Percentiles rank a stretch among this genome's conserved stretches.
Conservation (phyloP, 1,140 invertebrate species). For the Diprion similis region DNA sequence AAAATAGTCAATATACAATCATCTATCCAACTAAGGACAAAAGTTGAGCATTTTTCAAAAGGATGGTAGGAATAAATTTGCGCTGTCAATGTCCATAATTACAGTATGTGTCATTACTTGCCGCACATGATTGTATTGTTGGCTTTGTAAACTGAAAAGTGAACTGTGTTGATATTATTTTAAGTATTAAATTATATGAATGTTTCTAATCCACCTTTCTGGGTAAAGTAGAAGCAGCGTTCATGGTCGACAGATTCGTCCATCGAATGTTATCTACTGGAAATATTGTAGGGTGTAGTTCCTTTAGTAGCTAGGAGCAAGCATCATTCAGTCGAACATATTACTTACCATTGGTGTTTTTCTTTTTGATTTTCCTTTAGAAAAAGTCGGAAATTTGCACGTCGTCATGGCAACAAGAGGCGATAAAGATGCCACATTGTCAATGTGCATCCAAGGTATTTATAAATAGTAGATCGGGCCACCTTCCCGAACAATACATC, state of each 20-base stretch:
- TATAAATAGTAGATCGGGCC: conserved; percentile 7
- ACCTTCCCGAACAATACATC: neutral
- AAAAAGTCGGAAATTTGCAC: conserved; percentile 52
- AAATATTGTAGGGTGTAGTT: neutral
- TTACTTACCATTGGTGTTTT: neutral
- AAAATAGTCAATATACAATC: conserved; percentile 6
- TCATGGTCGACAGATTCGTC: neutral
- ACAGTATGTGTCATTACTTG: neutral
- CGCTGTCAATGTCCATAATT: too few relatives aligned
- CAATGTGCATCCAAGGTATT: conserved; percentile 29
- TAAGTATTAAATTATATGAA: neutral
- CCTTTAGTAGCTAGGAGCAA: neutral
- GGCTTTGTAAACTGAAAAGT: neutral
- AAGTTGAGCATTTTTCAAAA: neutral
- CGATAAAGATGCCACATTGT: conserved; percentile 40
- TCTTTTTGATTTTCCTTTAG: conserved; percentile 32
- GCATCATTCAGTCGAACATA: neutral
- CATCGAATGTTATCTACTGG: neutral
- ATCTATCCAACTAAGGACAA: neutral
- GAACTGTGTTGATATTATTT: neutral
- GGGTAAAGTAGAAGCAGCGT: conserved; percentile 2
- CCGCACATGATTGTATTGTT: neutral
- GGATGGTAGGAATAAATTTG: too few relatives aligned
- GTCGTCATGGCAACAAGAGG: conserved; percentile 54
- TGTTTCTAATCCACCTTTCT: neutral